Evolutionary conservation across 2,888 invertebrate species (phyloP), one percentile per base, ranked within the genome.

Genomic region (Trichogramma evanescens): DNA sequence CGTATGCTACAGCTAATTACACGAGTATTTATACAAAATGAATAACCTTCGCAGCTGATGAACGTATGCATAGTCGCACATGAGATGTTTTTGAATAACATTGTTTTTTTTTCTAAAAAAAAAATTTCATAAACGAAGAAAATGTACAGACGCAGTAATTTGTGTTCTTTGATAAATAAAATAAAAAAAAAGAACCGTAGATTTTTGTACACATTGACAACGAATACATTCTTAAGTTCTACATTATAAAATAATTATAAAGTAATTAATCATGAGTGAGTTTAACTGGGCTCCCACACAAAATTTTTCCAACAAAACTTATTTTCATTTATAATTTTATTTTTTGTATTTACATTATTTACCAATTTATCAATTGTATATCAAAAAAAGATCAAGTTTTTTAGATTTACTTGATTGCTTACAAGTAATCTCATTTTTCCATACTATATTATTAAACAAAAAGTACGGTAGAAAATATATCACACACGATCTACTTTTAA

Each of bases 101-200:
- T 26, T 26, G 2, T 26, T 26, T 26, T 26, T 26, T 26, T 26
- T 26, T 26, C 26, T 26, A 26, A 26, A 26, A 26, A 26, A 26
- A 26, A 26, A 26, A 3, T 26, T 56, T 56, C 54, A 61, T 56
- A 61, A 61, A 61, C 56, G 45, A 53, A 54, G 54, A 54, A 61
- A 61, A 56, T 56, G 56, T 56, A 60, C 60, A 61, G 56, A 56
- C 56, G 50, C 10, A 26, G 26, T 26, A 26, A 26, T 26, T 26
- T 26, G 26, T 26, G 26, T 26, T 26, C 26, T 26, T 26, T 26
- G 26, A 26, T 26, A 2, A 26, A 26, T 26, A 26, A 26, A 26
- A 4, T 10, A 48, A 48, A 38, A 52, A 53, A 58, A n/a, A 52
- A 48, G 46, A n/a, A 46, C 5, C 9, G 9, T 2, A 44, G 38